Conservation (phyloP, 2,797 vertebrate genomes). For the Onychomys leucogaster region DNA sequence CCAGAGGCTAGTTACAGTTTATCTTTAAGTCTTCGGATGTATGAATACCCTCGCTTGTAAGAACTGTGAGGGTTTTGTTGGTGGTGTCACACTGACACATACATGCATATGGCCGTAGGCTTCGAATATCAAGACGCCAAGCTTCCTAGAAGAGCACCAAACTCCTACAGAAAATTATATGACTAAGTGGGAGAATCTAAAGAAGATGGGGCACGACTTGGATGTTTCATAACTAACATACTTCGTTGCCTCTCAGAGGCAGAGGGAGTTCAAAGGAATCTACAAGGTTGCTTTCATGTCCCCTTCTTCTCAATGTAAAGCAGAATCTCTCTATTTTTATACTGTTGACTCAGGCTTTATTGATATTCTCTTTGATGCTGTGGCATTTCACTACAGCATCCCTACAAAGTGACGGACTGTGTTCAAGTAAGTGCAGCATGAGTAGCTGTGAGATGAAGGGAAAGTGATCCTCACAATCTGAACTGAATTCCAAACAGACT, state of each 20-base stretch:
- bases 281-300: slow-evolving; percentile 30
- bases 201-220: not conserved
- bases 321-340: slow-evolving; percentile 51
- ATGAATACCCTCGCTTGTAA: not conserved
- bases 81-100: not conserved
- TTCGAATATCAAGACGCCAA: slow-evolving; percentile 13
- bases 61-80: not conserved
- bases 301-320: slow-evolving; percentile 64
- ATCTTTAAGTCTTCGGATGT: not conserved
- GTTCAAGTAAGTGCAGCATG: not conserved
- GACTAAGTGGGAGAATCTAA: not conserved
- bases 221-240: not conserved
- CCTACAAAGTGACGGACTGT: not conserved
- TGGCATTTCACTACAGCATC: not conserved
- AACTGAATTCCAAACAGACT: not conserved
- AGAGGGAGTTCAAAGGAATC: slow-evolving; percentile 41
- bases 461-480: not conserved
- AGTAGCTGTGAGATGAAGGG: not conserved
- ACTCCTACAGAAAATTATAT: not conserved
- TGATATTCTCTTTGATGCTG: slow-evolving; percentile 50
- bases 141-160: not conserved
- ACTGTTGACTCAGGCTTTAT: slow-evolving; percentile 45
- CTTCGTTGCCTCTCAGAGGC: not conserved
- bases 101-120: not conserved
- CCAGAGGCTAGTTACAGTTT: not conserved